Evolutionary conservation across 2,888 invertebrate genomes (phyloP).

Genomic region (Thecocarcelia acutangulata): DNA sequence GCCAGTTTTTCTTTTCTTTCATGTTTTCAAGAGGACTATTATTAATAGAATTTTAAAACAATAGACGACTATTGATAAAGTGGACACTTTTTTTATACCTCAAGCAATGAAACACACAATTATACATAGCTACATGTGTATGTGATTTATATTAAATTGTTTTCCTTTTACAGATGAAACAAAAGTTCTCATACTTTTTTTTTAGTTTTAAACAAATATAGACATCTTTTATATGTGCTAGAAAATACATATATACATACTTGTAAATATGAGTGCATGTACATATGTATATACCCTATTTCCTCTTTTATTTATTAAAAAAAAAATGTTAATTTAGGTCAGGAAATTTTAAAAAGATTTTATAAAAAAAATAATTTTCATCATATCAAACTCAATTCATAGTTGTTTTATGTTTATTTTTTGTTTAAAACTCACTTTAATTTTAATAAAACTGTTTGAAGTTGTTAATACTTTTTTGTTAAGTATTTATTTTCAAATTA

Average conservation of each 20-base stretch:
- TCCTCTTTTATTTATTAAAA: background rate
- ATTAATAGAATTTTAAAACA: conserved; percentile 15
- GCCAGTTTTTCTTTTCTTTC: conserved; percentile 7
- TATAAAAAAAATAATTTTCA: background rate
- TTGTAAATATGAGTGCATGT: background rate
- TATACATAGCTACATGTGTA: background rate
- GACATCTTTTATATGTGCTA: background rate
- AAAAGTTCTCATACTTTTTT: background rate
- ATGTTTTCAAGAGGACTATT: conserved; percentile 2
- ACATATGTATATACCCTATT: background rate
- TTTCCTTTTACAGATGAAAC: background rate
- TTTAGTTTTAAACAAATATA: background rate
- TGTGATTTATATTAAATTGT: conserved; percentile 7
- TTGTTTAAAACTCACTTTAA: conserved; percentile 35
- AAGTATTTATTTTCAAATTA: conserved; percentile 22
- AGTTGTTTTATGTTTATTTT: background rate
- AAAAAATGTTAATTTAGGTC: conserved; percentile 60
- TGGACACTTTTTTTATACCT: background rate
- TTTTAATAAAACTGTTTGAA: conserved; percentile 1
- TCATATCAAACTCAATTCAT: background rate
- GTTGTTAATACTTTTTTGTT: conserved; percentile 2
- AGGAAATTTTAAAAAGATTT: conserved; percentile 22
- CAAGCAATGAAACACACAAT: background rate
- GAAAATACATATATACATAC: background rate
- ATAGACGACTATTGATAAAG: conserved; percentile 3